These are phyloP conservation scores for Syrphus vitripennis DNA, from an alignment of 2,888 invertebrate genomes.

Conservation along the genomic window DNA sequence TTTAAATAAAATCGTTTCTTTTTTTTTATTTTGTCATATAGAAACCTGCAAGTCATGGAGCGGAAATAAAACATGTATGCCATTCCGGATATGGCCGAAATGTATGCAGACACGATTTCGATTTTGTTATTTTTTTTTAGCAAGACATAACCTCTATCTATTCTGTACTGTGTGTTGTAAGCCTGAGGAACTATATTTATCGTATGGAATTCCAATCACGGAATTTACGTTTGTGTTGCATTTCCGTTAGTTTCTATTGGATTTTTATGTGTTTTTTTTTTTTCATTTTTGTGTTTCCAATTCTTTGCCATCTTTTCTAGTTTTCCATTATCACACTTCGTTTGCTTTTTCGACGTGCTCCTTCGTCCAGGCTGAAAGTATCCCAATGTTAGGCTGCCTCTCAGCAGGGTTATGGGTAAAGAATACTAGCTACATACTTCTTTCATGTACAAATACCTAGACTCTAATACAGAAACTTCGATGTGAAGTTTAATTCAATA, in stretches of 20 bases:
- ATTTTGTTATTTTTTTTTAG: not conserved
- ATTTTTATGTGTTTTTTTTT: not conserved
- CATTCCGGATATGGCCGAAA: not conserved
- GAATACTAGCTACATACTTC: not conserved
- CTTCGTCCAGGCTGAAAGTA: not conserved
- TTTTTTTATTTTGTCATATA: not conserved
- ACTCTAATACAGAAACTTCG: not conserved
- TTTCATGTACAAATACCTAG: not conserved
- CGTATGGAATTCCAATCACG: slow-evolving; percentile 62
- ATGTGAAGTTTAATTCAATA: not conserved
- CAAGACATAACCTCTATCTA: not conserved
- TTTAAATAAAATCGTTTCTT: not conserved
- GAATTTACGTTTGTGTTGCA: slow-evolving; percentile 62
- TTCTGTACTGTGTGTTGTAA: not conserved
- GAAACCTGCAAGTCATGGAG: not conserved
- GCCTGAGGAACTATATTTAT: slow-evolving; percentile 7
- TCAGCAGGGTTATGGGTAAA: no score
- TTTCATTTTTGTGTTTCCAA: not conserved
- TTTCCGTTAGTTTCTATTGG: slow-evolving; percentile 46
- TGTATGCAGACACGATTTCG: not conserved
- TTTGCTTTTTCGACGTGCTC: slow-evolving; percentile 50
- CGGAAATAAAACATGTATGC: not conserved
- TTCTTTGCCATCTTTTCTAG: slow-evolving; percentile 17
- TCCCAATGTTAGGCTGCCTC: no score
- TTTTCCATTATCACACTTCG: slow-evolving; percentile 65